A percentile compares a stretch with the other conserved stretches of the same genome.
Evolutionary conservation across 2,113 vertebrate genomes (phyloP).

Genomic region (Pterocles burchelli): DNA sequence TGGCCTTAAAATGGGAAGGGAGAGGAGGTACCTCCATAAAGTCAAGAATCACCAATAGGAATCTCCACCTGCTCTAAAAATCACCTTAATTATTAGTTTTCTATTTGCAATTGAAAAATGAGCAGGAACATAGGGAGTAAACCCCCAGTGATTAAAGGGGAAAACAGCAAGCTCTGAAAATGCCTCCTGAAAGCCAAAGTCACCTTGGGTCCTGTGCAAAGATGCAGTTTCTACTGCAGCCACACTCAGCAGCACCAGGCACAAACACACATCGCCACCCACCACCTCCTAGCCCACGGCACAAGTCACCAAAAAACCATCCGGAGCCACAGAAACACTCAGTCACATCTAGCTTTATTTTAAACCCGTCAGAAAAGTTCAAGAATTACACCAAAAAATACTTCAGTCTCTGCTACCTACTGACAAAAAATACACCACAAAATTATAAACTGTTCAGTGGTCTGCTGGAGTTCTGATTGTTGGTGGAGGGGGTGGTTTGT

Average conservation of each 20-base stretch:
- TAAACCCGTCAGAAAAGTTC: conserved; percentile 83
- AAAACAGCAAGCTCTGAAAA: neutral
- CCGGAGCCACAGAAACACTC: conserved; percentile 39
- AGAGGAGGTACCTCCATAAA: neutral
- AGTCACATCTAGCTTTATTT: conserved; percentile 87
- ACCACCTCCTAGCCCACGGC: neutral
- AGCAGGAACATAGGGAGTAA: neutral
- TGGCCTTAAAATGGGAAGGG: neutral
- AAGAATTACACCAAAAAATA: conserved; percentile 88
- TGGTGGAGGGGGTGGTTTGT: conserved; percentile 57
- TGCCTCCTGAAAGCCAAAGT: neutral
- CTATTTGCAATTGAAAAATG: neutral
- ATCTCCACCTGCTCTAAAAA: neutral
- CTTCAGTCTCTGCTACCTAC: conserved; percentile 87
- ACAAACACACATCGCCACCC: neutral
- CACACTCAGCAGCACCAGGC: neutral
- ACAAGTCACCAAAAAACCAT: neutral
- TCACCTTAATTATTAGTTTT: neutral
- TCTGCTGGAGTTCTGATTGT: conserved; percentile 62
- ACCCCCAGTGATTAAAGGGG: neutral
- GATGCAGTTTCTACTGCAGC: neutral
- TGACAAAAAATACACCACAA: conserved; percentile 85
- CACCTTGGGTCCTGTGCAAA: neutral
- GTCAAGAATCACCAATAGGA: neutral
- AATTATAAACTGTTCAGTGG: conserved; percentile 82